phyloP scores from a whole-genome alignment of 1,140 invertebrate species.

The Sinella curviseta region DNA sequence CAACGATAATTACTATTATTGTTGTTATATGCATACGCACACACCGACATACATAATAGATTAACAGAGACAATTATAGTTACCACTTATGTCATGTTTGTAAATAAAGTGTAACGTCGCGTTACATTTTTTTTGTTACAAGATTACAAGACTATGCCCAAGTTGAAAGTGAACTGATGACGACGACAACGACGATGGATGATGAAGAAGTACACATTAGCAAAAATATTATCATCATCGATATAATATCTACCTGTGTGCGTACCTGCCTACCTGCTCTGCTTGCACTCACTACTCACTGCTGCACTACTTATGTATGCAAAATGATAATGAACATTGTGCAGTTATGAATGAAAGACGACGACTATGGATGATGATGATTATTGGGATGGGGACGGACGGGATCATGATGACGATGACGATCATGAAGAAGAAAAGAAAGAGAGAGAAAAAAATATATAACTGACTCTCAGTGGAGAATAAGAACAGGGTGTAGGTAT shows the following conservation, averaged over 20 bases:
- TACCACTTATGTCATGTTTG: not conserved
- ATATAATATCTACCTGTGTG: not conserved
- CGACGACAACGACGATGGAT: not conserved
- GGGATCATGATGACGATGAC: no score
- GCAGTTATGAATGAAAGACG: no score
- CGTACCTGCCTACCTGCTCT: not conserved
- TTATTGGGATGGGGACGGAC: not conserved
- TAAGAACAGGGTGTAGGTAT: slow-evolving; percentile 22
- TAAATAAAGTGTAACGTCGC: not conserved
- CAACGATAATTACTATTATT: no score
- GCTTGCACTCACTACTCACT: not conserved
- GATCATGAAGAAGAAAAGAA: not conserved
- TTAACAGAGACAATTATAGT: not conserved
- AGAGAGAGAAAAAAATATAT: slow-evolving; percentile 7
- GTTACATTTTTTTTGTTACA: not conserved
- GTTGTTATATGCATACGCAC: no score
- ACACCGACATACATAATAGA: no score
- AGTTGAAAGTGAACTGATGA: not conserved
- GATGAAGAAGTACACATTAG: not conserved
- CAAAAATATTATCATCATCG: not conserved
- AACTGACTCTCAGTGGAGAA: slow-evolving; percentile 11
- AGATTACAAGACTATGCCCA: not conserved
- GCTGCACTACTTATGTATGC: no score
- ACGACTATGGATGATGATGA: no score
- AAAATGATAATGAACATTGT: no score